These are phyloP conservation scores for Elaphurus davidianus DNA, from an alignment of 2,113 vertebrate species.

Conservation along the genomic window DNA sequence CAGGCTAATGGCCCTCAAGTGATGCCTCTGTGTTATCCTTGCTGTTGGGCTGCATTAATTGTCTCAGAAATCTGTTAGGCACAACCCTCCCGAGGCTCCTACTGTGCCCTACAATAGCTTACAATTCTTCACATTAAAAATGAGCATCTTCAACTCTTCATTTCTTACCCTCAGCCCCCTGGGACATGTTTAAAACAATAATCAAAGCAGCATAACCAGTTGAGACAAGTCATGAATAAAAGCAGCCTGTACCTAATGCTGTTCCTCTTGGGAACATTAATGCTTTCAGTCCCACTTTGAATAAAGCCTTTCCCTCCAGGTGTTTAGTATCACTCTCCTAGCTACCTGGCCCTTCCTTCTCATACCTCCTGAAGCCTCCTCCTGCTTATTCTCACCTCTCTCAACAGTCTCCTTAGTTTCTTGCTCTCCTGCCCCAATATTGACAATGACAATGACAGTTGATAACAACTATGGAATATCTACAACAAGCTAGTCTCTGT, in stretches of 20 bases:
- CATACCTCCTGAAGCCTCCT: background rate
- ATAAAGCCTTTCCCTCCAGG: background rate
- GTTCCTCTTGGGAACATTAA: constrained; percentile 17
- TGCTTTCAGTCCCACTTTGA: background rate
- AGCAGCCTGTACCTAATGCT: background rate
- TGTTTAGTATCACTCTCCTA: background rate
- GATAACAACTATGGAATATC: background rate
- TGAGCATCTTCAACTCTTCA: background rate
- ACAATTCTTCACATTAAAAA: constrained; percentile 24
- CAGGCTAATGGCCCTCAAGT: background rate
- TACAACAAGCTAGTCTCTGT: background rate
- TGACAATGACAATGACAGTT: background rate
- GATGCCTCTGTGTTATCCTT: background rate
- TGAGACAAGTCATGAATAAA: constrained; percentile 6
- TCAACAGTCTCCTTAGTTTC: background rate
- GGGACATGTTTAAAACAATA: constrained; percentile 39
- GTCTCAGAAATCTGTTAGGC: background rate
- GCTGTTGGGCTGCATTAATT: background rate
- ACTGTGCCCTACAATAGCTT: background rate
- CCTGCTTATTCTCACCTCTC: background rate
- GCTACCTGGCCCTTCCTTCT: no score
- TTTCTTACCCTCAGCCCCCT: background rate
- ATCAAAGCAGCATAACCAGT: constrained; percentile 34
- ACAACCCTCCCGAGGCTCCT: background rate
- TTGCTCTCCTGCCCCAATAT: background rate